Conservation (phyloP, 1,140 invertebrate species). For the Contarinia nasturtii region DNA sequence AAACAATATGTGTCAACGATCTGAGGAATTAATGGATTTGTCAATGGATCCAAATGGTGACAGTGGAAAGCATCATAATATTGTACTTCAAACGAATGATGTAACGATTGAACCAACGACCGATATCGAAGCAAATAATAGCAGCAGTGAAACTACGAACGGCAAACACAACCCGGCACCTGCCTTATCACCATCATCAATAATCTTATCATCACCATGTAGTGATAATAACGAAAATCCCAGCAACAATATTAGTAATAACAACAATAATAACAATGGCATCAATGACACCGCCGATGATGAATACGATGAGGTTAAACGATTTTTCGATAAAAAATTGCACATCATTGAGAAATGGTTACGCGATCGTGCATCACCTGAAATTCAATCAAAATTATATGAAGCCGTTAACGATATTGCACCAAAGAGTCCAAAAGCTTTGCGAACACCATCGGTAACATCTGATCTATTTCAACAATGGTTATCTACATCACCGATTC, state of each 20-base stretch:
- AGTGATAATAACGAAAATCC: conserved; percentile 11
- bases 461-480: conserved; percentile 68
- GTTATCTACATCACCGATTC: conserved; percentile 51
- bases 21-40: too few relatives aligned
- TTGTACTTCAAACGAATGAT: too few relatives aligned
- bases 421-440: conserved; percentile 23
- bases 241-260: background rate
- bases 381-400: conserved; percentile 34
- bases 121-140: conserved; percentile 11
- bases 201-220: conserved; percentile 11
- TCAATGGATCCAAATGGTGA: too few relatives aligned
- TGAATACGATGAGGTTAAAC: conserved; percentile 21
- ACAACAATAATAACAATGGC: background rate
- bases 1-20: too few relatives aligned
- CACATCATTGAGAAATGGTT: conserved; percentile 47
- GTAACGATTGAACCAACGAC: background rate
- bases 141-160: conserved; percentile 9
- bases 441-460: conserved; percentile 49
- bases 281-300: background rate
- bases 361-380: conserved; percentile 43
- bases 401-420: conserved; percentile 22
- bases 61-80: too few relatives aligned
- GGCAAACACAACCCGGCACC: conserved; percentile 1
- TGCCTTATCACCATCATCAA: conserved; percentile 7
- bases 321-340: conserved; percentile 29